phyloP scores from a whole-genome alignment of 1,140 invertebrate genomes.

The Orchesella cincta region DNA sequence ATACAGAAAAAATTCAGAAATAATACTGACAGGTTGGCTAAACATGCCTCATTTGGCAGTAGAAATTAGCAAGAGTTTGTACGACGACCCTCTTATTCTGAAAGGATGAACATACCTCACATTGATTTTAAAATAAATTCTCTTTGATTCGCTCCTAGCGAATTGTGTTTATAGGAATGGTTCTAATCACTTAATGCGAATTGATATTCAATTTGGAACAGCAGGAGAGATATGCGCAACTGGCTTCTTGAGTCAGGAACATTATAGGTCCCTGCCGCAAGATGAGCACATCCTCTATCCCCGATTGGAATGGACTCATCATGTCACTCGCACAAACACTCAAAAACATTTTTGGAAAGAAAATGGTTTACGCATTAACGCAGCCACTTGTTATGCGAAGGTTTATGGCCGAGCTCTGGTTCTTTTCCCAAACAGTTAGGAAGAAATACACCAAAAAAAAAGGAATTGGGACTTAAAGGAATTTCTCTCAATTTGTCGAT shows the following conservation, averaged over 20 bases:
- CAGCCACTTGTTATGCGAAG: slow-evolving; percentile 27
- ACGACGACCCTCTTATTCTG: neutral
- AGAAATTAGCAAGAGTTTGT: neutral
- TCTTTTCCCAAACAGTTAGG: slow-evolving; percentile 10
- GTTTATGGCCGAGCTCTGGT: neutral
- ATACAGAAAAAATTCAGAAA: neutral
- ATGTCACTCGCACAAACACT: neutral
- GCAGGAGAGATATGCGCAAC: neutral
- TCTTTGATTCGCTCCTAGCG: slow-evolving; percentile 52
- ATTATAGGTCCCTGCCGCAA: slow-evolving; percentile 16
- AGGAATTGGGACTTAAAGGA: neutral
- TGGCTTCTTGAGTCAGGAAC: slow-evolving; percentile 29
- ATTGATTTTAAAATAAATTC: slow-evolving; percentile 55
- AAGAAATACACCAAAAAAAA: neutral
- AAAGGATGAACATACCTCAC: slow-evolving; percentile 10
- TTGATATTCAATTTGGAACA: slow-evolving; percentile 10
- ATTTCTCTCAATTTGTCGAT: no score
- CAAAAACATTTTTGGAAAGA: slow-evolving; percentile 28
- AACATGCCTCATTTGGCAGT: neutral
- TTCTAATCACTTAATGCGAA: slow-evolving; percentile 30
- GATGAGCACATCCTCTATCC: slow-evolving; percentile 33
- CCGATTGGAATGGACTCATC: slow-evolving; percentile 30
- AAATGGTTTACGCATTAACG: slow-evolving; percentile 21
- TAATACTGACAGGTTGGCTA: neutral
- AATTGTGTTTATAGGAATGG: slow-evolving; percentile 44